Conservation (phyloP, 2,113 vertebrate species). For the Mohoua ochrocephala region DNA sequence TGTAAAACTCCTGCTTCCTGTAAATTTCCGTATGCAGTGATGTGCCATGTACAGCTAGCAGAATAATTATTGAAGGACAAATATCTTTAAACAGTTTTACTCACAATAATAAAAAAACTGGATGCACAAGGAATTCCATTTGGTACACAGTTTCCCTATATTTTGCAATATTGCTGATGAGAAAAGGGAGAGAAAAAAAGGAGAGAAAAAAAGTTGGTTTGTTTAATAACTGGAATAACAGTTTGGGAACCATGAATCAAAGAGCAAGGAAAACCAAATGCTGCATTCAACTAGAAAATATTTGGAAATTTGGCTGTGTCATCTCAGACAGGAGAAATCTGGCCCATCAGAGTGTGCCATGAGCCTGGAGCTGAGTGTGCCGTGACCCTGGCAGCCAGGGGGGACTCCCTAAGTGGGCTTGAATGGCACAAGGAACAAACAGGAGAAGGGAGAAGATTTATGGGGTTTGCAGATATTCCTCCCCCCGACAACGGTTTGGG, state of each 20-base stretch:
- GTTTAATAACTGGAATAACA: not conserved
- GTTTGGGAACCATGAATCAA: not conserved
- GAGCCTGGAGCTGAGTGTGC: not conserved
- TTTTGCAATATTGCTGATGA: not conserved
- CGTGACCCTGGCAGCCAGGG: no score
- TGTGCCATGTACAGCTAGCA: slow-evolving; percentile 22
- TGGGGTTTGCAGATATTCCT: not conserved
- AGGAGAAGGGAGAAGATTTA: not conserved
- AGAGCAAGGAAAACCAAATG: not conserved
- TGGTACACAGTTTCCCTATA: not conserved
- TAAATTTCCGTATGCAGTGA: slow-evolving; percentile 1
- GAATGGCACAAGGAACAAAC: not conserved
- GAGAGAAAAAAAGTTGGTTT: not conserved
- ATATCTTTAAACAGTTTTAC: slow-evolving; percentile 31
- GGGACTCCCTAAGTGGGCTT: not conserved
- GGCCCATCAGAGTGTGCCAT: not conserved
- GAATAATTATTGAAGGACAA: not conserved
- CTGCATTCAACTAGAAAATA: not conserved
- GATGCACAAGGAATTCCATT: not conserved
- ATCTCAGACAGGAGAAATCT: not conserved
- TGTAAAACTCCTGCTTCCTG: slow-evolving; percentile 25
- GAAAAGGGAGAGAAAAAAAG: not conserved
- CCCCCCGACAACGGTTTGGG: not conserved
- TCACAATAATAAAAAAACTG: slow-evolving; percentile 55
- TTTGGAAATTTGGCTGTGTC: not conserved